phyloP scores from a whole-genome alignment of 2,888 invertebrate genomes.

The Calliopum simillimum region DNA sequence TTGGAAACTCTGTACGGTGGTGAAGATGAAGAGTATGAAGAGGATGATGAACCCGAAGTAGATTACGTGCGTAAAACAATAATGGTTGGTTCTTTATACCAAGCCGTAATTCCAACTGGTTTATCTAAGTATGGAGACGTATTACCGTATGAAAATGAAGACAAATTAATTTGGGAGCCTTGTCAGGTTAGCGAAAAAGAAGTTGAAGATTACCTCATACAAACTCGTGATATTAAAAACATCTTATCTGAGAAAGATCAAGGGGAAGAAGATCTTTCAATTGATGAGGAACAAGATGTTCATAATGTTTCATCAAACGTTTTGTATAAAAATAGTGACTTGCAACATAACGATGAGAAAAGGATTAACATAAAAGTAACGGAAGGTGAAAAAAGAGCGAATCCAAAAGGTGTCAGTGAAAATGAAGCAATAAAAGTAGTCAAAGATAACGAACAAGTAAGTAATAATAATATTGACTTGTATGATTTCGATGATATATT shows the following conservation, averaged over 20 bases:
- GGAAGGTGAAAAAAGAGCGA: background rate
- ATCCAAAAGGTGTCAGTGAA: background rate
- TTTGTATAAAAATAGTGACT: slow-evolving; percentile 12
- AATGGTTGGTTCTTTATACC: slow-evolving; percentile 94
- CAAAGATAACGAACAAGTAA: slow-evolving; percentile 80
- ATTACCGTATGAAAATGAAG: slow-evolving; percentile 95
- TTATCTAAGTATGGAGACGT: slow-evolving; percentile 93
- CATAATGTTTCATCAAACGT: no score
- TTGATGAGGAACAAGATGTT: background rate
- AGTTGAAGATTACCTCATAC: slow-evolving; percentile 83
- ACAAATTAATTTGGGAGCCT: slow-evolving; percentile 94
- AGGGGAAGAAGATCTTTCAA: slow-evolving; percentile 25
- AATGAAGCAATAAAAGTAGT: slow-evolving; percentile 47
- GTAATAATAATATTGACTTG: slow-evolving; percentile 5
- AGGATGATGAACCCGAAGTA: slow-evolving; percentile 56
- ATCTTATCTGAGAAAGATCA: slow-evolving; percentile 37
- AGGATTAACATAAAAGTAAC: slow-evolving; percentile 1
- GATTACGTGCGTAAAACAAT: slow-evolving; percentile 73
- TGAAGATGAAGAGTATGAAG: slow-evolving; percentile 49
- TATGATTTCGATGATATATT: background rate
- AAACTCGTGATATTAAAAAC: slow-evolving; percentile 58
- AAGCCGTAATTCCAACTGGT: slow-evolving; percentile 93
- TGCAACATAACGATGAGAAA: slow-evolving; percentile 22
- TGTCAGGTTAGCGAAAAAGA: slow-evolving; percentile 76
- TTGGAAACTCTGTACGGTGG: slow-evolving; percentile 71